Conservation (phyloP, 64 coral and sea anemone species). For the Stichodactyla helianthus region DNA sequence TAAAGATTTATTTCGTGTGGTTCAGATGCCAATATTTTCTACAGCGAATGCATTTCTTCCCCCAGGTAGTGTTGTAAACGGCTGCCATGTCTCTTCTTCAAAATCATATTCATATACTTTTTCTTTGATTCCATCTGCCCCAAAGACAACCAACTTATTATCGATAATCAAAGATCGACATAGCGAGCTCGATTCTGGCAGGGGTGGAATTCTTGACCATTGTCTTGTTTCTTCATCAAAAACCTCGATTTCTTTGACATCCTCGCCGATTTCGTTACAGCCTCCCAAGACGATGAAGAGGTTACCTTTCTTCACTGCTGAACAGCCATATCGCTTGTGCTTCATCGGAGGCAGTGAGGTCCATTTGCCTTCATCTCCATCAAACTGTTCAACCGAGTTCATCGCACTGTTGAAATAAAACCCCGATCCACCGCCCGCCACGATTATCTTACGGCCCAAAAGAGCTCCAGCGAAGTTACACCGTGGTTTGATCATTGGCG, state of each 20-base stretch:
- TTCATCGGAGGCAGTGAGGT: conserved; percentile 49
- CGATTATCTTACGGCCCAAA: conserved; percentile 56
- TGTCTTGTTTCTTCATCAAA: conserved; percentile 36
- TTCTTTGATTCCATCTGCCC: conserved; percentile 54
- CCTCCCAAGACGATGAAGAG: conserved; percentile 70
- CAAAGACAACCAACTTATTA: conserved; percentile 64
- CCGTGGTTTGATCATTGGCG: conserved; percentile 54
- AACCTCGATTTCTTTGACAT: conserved; percentile 66
- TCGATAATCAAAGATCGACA: conserved; percentile 71
- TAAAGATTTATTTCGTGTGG: too few species aligned
- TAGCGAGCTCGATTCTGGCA: conserved; percentile 51
- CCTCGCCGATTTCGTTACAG: conserved; percentile 63
- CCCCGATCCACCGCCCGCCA: conserved; percentile 62
- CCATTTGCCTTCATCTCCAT: conserved; percentile 78
- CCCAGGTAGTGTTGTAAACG: conserved; percentile 40
- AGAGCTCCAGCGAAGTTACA: conserved; percentile 84
- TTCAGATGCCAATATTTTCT: conserved; percentile 57
- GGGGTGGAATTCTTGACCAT: conserved; percentile 52
- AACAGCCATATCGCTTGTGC: conserved; percentile 73
- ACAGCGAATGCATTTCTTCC: conserved; percentile 68
- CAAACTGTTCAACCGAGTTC: conserved; percentile 67
- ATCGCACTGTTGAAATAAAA: conserved; percentile 92
- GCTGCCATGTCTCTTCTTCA: conserved; percentile 57
- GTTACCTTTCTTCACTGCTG: conserved; percentile 49
- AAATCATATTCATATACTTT: conserved; percentile 62